Conservation (phyloP, 2,888 invertebrate species). For the Drosophila vallismaia region DNA sequence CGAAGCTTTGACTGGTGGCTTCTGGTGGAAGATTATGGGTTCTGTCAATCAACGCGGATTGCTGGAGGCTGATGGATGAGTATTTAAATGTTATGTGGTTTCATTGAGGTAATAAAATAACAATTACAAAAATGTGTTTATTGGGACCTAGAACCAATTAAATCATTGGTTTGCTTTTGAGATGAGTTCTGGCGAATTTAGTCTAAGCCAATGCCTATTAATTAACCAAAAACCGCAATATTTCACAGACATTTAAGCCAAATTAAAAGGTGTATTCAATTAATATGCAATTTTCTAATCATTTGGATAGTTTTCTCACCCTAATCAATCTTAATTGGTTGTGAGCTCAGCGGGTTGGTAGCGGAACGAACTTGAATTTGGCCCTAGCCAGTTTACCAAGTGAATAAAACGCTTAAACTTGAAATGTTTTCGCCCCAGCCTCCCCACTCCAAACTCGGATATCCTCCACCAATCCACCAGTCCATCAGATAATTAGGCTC, state of each 20-base stretch:
- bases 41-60: neutral
- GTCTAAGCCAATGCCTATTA: neutral
- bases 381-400: conserved; percentile 29
- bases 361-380: conserved; percentile 34
- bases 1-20: conserved; percentile 40
- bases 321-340: conserved; percentile 26
- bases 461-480: neutral
- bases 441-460: conserved; percentile 14
- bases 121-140: neutral
- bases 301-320: conserved; percentile 18
- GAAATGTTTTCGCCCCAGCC: neutral
- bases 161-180: too few relatives aligned
- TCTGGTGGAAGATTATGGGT: conserved; percentile 1
- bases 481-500: conserved; percentile 47
- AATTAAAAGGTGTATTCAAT: neutral
- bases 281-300: conserved; percentile 12
- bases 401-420: neutral
- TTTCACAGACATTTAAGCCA: neutral
- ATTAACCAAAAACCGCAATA: neutral
- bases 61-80: neutral
- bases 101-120: neutral
- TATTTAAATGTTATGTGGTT: neutral
- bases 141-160: neutral
- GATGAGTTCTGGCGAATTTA: too few relatives aligned
- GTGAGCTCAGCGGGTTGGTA: neutral